Base-by-base conservation (phyloP, 2,888 invertebrate species). In the Sesia bembeciformis region DNA sequence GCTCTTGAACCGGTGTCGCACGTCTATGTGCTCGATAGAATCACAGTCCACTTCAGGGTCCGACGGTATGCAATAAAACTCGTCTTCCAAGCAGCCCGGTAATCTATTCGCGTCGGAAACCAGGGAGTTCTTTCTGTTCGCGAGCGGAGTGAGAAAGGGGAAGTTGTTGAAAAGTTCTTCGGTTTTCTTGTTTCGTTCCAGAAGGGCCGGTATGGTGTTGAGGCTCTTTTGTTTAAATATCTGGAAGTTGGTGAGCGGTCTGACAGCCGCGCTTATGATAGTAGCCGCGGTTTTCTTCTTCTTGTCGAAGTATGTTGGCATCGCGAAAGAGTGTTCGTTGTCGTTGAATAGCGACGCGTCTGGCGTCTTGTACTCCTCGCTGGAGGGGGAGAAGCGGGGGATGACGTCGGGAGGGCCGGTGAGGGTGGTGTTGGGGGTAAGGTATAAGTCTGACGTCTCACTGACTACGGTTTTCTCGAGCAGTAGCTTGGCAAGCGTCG, bases 121-220 rank as follows among this genome's bases (percentile, higher is more conserved):
- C 5, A 84, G 74, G 38, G 88, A 89, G 64, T 75, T 82, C 77
- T 88, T 89, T 3, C 92, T 70, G 68, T 90, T 87, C 55, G 91
- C 90, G 50, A 91, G 81, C 53, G 92, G 92, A 56, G 92, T 92
- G 60, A 92, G 74, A 67, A 92, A 92, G 54, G 89, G 90, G 57
- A 90, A 90, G 70, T 90, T 90, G 58, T 89, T 90, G 73, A 91
- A 90, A 58, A 92, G 68, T 66, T 90, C 88, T 65, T 84, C 86
- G 70, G 71, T 74, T 58, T 74, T 74, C 56, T 67, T 73, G 60
- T 68, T 69, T 60, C 70, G 69, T 56, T 88, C 88, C 50, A 82
- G 66, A 54, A 81, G 61, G 54, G 85, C 84, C 52, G 89, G 87
- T 54, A 90, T 85, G 4, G 87, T 87, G 70, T 82, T 89, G 4